A percentile compares a stretch with the other conserved stretches of the same genome.
phyloP scores from a whole-genome alignment of 2,797 vertebrate species.

The Pseudochirops corinnae region DNA sequence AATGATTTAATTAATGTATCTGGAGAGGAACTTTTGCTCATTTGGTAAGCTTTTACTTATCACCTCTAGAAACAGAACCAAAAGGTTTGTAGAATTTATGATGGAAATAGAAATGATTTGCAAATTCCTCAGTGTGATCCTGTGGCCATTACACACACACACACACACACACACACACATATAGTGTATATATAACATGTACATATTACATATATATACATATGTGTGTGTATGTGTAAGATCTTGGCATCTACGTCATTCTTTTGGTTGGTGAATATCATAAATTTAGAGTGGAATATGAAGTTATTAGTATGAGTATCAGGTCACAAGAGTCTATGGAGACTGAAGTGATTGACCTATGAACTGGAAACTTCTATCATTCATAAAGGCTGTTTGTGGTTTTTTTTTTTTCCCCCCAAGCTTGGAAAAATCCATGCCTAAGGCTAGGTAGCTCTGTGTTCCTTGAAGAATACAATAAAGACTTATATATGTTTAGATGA shows the following conservation, averaged over 20 bases:
- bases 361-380: constrained; percentile 40
- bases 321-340: constrained; percentile 54
- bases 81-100: constrained; percentile 63
- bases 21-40: constrained; percentile 67
- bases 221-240: neutral
- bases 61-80: constrained; percentile 60
- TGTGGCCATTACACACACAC: constrained; percentile 13
- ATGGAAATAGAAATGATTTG: constrained; percentile 74
- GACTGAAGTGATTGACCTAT: constrained; percentile 59
- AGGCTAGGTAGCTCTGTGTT: constrained; percentile 4
- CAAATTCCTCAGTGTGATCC: constrained; percentile 71
- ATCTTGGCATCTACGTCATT: constrained; percentile 26
- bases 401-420: neutral
- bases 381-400: neutral
- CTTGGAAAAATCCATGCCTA: constrained; percentile 36
- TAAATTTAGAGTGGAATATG: constrained; percentile 19
- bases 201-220: too few relatives aligned
- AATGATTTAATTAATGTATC: constrained; percentile 72
- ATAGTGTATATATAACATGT: too few relatives aligned
- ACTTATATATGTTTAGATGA: constrained; percentile 53
- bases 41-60: constrained; percentile 76
- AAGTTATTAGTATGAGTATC: constrained; percentile 63
- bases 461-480: constrained; percentile 51
- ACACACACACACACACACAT: too few relatives aligned
- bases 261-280: constrained; percentile 6